Conservation (phyloP, 2,113 vertebrate genomes). For the Pluvialis apricaria region DNA sequence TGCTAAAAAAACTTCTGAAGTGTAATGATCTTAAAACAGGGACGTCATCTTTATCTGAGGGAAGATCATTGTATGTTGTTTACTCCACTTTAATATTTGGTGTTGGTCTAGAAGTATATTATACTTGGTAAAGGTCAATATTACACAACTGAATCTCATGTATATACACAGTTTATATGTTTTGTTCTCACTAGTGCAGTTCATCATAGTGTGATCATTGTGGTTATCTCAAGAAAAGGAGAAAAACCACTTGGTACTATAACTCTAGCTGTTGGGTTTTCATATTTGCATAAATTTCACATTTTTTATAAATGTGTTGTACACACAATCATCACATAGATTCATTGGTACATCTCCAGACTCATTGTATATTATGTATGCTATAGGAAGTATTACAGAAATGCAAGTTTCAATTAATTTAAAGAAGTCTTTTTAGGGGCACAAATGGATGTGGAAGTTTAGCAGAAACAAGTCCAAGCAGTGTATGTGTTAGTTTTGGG, state of each 20-base stretch:
- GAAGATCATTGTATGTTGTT: neutral
- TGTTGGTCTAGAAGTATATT: neutral
- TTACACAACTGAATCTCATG: neutral
- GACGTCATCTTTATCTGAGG: neutral
- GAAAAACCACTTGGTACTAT: neutral
- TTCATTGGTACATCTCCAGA: neutral
- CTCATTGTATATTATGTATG: neutral
- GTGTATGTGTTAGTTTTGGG: neutral
- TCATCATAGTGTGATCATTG: neutral
- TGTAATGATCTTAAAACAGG: neutral
- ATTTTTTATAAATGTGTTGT: neutral
- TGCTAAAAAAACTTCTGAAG: neutral
- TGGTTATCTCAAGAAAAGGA: neutral
- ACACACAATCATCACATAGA: neutral
- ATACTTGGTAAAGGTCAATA: neutral
- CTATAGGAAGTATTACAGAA: neutral
- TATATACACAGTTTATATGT: neutral
- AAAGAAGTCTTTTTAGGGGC: neutral
- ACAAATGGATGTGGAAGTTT: neutral
- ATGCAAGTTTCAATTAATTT: neutral
- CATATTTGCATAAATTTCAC: neutral
- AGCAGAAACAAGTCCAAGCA: neutral
- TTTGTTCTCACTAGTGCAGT: neutral
- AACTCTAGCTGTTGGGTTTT: neutral
- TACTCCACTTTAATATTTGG: neutral